Evolutionary conservation across 2,888 invertebrate genomes (phyloP).

Genomic region (Euphydryas editha): DNA sequence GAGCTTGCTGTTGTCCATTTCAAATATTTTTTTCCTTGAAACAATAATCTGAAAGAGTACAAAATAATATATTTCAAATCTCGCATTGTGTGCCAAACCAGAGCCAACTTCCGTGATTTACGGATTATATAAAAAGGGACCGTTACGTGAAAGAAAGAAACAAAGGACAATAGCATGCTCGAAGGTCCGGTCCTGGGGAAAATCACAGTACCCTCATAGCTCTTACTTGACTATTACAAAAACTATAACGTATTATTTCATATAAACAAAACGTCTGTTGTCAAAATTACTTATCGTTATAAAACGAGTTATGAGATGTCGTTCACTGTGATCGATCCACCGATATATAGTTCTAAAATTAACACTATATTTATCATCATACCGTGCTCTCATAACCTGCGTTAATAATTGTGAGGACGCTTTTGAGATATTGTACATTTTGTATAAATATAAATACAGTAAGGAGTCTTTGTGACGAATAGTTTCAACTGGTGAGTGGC

Average conservation of each 20-base stretch:
- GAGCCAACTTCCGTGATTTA: slow-evolving; percentile 49
- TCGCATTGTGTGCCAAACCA: slow-evolving; percentile 75
- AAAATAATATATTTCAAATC: slow-evolving; percentile 51
- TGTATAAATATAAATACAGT: slow-evolving; percentile 75
- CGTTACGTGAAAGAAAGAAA: slow-evolving; percentile 44
- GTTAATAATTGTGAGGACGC: slow-evolving; percentile 60
- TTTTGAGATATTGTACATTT: slow-evolving; percentile 81
- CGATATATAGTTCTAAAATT: slow-evolving; percentile 20
- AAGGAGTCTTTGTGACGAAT: slow-evolving; percentile 75
- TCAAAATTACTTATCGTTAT: neutral
- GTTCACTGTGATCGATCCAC: slow-evolving; percentile 39
- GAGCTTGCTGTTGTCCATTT: slow-evolving; percentile 69
- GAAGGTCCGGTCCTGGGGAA: slow-evolving; percentile 24
- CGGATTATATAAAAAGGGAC: slow-evolving; percentile 47
- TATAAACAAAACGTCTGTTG: neutral
- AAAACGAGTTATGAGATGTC: slow-evolving; percentile 5
- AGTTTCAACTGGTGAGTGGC: slow-evolving; percentile 66
- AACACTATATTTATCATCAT: slow-evolving; percentile 25
- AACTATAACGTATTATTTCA: slow-evolving; percentile 1
- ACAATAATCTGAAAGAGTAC: slow-evolving; percentile 60
- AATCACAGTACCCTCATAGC: slow-evolving; percentile 32
- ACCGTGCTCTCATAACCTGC: slow-evolving; percentile 34
- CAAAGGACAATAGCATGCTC: slow-evolving; percentile 66
- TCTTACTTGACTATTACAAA: slow-evolving; percentile 4
- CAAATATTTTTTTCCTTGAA: slow-evolving; percentile 35